phyloP scores from a whole-genome alignment of 2,888 invertebrate genomes.

The Hyposoter dolosus region DNA sequence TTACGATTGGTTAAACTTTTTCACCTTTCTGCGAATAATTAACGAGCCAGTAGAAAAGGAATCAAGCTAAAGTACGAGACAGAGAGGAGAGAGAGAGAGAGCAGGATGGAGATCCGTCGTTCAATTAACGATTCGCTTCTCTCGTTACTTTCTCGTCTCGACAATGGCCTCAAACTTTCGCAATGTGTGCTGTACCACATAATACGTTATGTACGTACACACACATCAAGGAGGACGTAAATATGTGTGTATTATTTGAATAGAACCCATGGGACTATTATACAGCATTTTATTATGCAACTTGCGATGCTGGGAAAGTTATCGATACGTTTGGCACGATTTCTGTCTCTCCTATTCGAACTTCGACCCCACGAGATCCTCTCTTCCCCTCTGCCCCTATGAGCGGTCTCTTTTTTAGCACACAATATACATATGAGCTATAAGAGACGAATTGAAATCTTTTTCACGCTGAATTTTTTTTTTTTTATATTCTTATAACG shows the following conservation, averaged over 20 bases:
- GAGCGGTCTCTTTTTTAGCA: background rate
- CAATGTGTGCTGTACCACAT: constrained; percentile 53
- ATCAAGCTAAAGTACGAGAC: constrained; percentile 51
- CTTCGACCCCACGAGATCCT: constrained; percentile 50
- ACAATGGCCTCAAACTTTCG: constrained; percentile 63
- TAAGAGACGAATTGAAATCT: constrained; percentile 5
- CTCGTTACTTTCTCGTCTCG: constrained; percentile 63
- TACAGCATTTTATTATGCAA: constrained; percentile 62
- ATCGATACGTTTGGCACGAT: constrained; percentile 64
- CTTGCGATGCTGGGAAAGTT: constrained; percentile 62
- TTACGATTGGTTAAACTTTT: constrained; percentile 36
- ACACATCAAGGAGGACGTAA: background rate
- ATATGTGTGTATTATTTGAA: constrained; percentile 48
- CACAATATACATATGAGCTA: constrained; percentile 20
- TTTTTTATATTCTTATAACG: background rate
- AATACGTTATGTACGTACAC: constrained; percentile 12
- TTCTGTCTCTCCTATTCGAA: constrained; percentile 54
- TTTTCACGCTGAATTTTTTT: background rate
- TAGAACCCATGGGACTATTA: constrained; percentile 53
- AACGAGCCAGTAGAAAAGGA: constrained; percentile 38
- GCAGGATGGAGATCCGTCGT: constrained; percentile 20
- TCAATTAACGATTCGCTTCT: constrained; percentile 63
- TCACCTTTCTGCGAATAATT: constrained; percentile 48
- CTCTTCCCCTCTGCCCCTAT: background rate
- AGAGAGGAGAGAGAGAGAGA: background rate